These are phyloP conservation scores for Bos taurus DNA, from an alignment of 2,113 vertebrate genomes.

Conservation along the genomic window ARS-UCD2.0 NC_037340.1:6229501-6230000, in stretches of 20 bases:
- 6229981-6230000: neutral
- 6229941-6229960: neutral
- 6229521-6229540: neutral
- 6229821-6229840: neutral
- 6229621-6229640: neutral
- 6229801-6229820: neutral
- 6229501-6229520: neutral
- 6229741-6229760: neutral
- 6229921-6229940: neutral
- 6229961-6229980: neutral
- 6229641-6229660: neutral
- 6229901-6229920: neutral
- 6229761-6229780: accelerated
- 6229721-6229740: neutral
- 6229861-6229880: neutral
- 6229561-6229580: neutral
- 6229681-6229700: neutral
- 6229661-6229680: neutral
- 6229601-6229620: neutral
- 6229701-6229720: neutral
- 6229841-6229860: neutral
- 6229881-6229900: neutral
- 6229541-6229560: neutral
- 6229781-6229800: neutral
- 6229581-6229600: neutral